Evolutionary conservation across 1,140 invertebrate species (phyloP).

Genomic region (Dendroctonus ponderosae): DNA sequence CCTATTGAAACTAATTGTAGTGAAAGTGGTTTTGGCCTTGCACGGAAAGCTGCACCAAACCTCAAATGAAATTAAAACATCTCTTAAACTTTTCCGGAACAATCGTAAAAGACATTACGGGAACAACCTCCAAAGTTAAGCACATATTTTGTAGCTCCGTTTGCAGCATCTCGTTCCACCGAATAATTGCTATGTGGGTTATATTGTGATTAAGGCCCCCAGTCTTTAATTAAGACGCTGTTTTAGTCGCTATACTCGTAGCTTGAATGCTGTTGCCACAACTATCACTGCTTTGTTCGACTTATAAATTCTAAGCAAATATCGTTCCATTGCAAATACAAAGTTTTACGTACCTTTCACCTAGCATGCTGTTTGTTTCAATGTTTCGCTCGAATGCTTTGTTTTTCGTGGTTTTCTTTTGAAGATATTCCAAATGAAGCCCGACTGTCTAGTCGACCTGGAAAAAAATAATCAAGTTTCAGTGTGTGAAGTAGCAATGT

Average conservation of each 20-base stretch:
- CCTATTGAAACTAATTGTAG: no score
- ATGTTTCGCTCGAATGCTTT: no score
- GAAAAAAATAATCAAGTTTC: no score
- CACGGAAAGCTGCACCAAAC: conserved; percentile 5
- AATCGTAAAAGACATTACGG: conserved; percentile 28
- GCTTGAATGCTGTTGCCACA: conserved; percentile 22
- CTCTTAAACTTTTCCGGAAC: conserved; percentile 19
- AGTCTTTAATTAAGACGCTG: conserved; percentile 35
- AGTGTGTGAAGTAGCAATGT: no score
- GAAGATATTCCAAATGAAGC: no score
- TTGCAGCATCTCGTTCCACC: conserved; percentile 27
- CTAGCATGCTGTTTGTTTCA: no score
- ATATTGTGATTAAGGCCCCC: conserved; percentile 34
- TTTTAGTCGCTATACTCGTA: conserved; percentile 25
- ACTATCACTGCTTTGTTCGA: conserved; percentile 33
- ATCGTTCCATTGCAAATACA: no score
- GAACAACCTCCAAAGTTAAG: conserved; percentile 28
- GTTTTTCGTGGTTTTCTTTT: no score
- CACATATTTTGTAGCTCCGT: conserved; percentile 32
- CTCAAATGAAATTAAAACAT: conserved; percentile 23
- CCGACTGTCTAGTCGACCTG: no score
- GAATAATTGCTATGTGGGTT: conserved; percentile 29
- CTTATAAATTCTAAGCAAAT: conserved; percentile 16
- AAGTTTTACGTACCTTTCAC: no score
- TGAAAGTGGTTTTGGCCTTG: not conserved